phyloP scores from a whole-genome alignment of 1,140 invertebrate genomes.

The Diploscapter pachys region DNA sequence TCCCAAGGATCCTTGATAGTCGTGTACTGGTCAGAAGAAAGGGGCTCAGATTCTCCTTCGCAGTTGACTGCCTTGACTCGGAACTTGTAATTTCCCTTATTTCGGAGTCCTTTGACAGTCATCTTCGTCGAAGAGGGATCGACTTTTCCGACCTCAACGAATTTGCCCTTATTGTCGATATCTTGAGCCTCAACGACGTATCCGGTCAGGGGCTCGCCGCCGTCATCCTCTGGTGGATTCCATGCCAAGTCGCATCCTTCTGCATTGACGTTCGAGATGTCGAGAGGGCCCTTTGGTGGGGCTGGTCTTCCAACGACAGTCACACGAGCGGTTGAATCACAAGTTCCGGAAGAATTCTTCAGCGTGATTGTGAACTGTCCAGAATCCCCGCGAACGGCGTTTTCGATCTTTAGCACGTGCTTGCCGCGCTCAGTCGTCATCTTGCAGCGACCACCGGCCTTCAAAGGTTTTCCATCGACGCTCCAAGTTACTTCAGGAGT shows the following conservation, averaged over 20 bases:
- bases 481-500: slow-evolving; percentile 81
- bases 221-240: slow-evolving; percentile 96
- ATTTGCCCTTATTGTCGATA: slow-evolving; percentile 58
- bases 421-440: slow-evolving; percentile 55
- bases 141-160: slow-evolving; percentile 52
- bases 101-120: slow-evolving; percentile 54
- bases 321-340: slow-evolving; percentile 69
- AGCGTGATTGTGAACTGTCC: slow-evolving; percentile 85
- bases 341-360: slow-evolving; percentile 87
- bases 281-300: slow-evolving; percentile 86
- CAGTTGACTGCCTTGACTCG: slow-evolving; percentile 95
- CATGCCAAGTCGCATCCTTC: slow-evolving; percentile 91
- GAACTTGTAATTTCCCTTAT: slow-evolving; percentile 59
- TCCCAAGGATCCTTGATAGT: slow-evolving; percentile 90
- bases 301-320: slow-evolving; percentile 73
- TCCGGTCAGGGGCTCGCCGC: slow-evolving; percentile 70
- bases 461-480: slow-evolving; percentile 68
- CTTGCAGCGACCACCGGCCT: slow-evolving; percentile 49
- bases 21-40: slow-evolving; percentile 79
- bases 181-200: slow-evolving; percentile 58
- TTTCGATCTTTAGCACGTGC: slow-evolving; percentile 67
- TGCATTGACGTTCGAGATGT: slow-evolving; percentile 87
- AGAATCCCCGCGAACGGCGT: slow-evolving; percentile 81
- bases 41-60: slow-evolving; percentile 91
- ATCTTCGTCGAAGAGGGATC: slow-evolving; percentile 42